A percentile compares a stretch with the other conserved stretches of the same genome.
Conservation (phyloP, 2,888 invertebrate genomes). For the Hedychridium roseum region DNA sequence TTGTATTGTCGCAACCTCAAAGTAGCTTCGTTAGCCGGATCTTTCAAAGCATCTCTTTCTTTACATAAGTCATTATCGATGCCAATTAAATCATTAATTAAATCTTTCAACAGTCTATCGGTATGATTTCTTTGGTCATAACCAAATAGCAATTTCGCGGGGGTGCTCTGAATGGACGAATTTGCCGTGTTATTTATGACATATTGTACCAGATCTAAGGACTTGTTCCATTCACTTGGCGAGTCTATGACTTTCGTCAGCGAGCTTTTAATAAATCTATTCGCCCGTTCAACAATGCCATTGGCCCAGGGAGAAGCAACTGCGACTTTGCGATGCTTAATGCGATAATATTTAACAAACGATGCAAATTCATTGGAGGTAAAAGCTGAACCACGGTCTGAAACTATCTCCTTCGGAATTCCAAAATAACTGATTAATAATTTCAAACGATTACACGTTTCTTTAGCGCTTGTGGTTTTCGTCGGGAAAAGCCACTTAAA, state of each 20-base stretch:
- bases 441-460: neutral
- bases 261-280: neutral
- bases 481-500: constrained; percentile 1
- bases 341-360: neutral
- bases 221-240: neutral
- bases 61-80: neutral
- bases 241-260: constrained; percentile 1
- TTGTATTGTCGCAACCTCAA: neutral
- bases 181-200: constrained; percentile 6
- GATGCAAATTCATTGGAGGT: neutral
- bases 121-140: neutral
- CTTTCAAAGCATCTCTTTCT: neutral
- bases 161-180: neutral
- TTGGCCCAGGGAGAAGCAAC: constrained; percentile 10
- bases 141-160: constrained; percentile 2
- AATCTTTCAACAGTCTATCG: neutral
- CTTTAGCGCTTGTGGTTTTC: constrained; percentile 1
- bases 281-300: constrained; percentile 9
- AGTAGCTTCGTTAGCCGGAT: neutral
- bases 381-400: constrained; percentile 6
- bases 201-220: neutral
- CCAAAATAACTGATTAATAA: constrained; percentile 1
- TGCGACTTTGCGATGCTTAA: constrained; percentile 6
- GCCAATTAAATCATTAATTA: neutral
- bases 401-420: constrained; percentile 1